Conservation (phyloP, 2,113 vertebrate species). For the Vidua chalybeata region DNA sequence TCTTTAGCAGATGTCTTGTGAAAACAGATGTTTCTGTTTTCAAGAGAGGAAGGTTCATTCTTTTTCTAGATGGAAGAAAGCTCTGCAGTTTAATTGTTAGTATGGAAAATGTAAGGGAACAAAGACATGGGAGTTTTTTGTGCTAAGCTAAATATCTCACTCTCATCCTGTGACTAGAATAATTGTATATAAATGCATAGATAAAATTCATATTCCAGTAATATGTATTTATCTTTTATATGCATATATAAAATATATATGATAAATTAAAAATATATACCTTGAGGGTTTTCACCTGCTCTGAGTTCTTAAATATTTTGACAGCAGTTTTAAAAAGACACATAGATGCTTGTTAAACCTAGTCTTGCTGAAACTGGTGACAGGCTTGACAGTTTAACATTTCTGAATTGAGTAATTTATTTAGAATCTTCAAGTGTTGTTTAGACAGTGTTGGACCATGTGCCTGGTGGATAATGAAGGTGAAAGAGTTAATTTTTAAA, state of each 20-base stretch:
- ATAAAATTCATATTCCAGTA: background rate
- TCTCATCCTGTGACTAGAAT: background rate
- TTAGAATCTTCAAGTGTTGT: background rate
- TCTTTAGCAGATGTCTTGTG: conserved; percentile 68
- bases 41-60: conserved; percentile 1
- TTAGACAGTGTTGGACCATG: background rate
- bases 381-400: background rate
- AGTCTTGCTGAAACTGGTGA: background rate
- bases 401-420: background rate
- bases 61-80: background rate
- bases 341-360: background rate
- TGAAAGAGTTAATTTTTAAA: background rate
- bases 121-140: background rate
- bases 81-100: background rate
- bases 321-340: background rate
- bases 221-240: background rate
- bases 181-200: background rate
- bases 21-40: conserved; percentile 71
- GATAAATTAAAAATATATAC: background rate
- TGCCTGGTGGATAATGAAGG: background rate
- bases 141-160: background rate
- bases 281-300: background rate
- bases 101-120: background rate
- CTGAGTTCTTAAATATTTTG: background rate
- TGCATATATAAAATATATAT: background rate